Evolutionary conservation across 2,888 invertebrate species (phyloP).

Genomic region (Agrochola macilenta): DNA sequence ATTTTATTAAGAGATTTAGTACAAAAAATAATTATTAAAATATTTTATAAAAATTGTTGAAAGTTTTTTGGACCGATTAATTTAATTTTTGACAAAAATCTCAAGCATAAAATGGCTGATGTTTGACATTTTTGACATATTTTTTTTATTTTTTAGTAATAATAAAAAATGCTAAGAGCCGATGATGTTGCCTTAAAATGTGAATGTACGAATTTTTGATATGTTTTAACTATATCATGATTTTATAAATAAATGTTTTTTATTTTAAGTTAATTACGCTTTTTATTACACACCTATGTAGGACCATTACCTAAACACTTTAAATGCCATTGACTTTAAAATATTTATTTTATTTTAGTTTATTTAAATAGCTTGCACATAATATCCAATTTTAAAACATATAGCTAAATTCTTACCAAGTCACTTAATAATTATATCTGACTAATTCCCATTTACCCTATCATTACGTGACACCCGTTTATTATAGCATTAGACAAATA

Average conservation of each 20-base stretch:
- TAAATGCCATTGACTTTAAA: background rate
- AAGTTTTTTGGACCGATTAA: conserved; percentile 72
- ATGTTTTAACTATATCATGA: conserved; percentile 81
- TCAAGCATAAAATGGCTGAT: conserved; percentile 88
- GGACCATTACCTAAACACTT: background rate
- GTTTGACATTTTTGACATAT: conserved; percentile 86
- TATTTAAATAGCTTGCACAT: background rate
- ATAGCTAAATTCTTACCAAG: background rate
- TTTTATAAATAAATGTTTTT: conserved; percentile 87
- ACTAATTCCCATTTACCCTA: too few species aligned
- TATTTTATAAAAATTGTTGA: conserved; percentile 63
- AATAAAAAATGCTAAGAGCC: conserved; percentile 66
- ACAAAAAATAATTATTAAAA: conserved; percentile 66
- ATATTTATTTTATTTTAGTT: background rate
- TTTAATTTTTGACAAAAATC: conserved; percentile 82
- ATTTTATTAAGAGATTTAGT: conserved; percentile 67
- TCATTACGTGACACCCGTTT: background rate
- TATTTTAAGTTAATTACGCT: conserved; percentile 83
- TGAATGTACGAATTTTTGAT: conserved; percentile 81
- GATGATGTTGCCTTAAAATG: conserved; percentile 83
- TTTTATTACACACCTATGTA: conserved; percentile 72
- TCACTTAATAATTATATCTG: background rate
- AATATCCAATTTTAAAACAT: background rate
- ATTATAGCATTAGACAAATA: too few species aligned
- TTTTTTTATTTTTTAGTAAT: conserved; percentile 56